A percentile compares a stretch with the other conserved stretches of the same genome.
Evolutionary conservation across 2,113 vertebrate species (phyloP).

Genomic region (Panthera uncia): DNA sequence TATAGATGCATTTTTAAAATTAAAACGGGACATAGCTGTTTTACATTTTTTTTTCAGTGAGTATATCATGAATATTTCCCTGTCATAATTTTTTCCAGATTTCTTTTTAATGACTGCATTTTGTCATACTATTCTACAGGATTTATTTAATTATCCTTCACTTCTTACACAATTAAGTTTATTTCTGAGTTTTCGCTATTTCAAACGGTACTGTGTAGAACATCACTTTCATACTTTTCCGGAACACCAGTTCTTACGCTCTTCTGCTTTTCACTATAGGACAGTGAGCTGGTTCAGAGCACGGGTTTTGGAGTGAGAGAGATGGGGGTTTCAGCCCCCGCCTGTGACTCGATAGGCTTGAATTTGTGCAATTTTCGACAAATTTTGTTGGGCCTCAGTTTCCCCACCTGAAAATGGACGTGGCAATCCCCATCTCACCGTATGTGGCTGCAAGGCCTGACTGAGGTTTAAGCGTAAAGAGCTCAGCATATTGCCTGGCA

Average conservation of each 20-base stretch:
- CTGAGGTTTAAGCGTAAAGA: neutral
- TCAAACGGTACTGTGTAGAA: neutral
- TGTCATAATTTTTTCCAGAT: neutral
- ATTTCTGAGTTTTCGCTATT: conserved; percentile 18
- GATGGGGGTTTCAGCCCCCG: neutral
- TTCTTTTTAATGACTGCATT: conserved; percentile 17
- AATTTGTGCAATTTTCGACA: neutral
- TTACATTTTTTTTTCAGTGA: neutral
- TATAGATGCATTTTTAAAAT: neutral
- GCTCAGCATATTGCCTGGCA: neutral
- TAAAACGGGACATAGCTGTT: neutral
- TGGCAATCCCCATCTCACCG: accelerated
- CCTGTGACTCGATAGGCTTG: neutral
- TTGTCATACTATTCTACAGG: neutral
- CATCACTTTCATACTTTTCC: neutral
- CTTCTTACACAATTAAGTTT: neutral
- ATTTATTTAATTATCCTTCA: neutral
- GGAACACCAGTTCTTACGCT: neutral
- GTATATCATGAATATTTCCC: neutral
- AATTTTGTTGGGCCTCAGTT: neutral
- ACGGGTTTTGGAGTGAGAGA: neutral
- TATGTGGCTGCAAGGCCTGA: neutral
- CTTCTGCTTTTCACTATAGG: no score
- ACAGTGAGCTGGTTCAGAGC: neutral
- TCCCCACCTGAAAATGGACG: neutral